Conservation (phyloP, 2,113 vertebrate genomes). For the Ictalurus furcatus region DNA sequence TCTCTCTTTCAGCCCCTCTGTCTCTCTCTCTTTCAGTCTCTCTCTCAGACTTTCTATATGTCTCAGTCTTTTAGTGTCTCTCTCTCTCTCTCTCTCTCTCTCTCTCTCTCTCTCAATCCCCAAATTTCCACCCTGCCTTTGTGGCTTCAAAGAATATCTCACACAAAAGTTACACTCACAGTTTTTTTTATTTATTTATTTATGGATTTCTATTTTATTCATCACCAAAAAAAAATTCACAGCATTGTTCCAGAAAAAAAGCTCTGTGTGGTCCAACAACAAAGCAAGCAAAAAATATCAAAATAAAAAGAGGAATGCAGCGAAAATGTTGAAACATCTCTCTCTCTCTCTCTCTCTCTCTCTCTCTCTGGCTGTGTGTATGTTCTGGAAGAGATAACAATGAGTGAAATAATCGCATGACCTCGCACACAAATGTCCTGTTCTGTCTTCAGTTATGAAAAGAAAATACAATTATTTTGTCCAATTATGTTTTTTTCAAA, state of each 20-base stretch:
- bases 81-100: neutral
- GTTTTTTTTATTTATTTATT: neutral
- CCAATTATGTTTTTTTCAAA: neutral
- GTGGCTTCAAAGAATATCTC: neutral
- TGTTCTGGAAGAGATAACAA: slow-evolving; percentile 7
- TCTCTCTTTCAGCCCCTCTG: neutral
- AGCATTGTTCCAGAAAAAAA: slow-evolving; percentile 9
- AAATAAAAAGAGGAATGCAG: neutral
- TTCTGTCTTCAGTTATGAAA: neutral
- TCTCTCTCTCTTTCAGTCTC: neutral
- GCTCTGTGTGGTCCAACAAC: neutral
- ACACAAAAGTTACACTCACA: neutral
- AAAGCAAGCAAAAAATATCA: neutral
- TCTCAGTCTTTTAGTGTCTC: neutral
- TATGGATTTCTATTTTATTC: neutral
- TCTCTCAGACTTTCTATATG: neutral
- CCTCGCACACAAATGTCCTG: neutral
- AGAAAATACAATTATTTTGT: neutral
- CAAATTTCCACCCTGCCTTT: neutral
- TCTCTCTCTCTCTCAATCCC: neutral
- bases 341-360: neutral
- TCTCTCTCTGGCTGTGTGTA: neutral
- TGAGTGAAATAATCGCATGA: neutral
- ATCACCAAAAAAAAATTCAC: neutral
- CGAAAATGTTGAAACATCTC: neutral